Percentiles rank a stretch among this genome's conserved stretches.
These are phyloP conservation scores for Nephrotoma appendiculata DNA, from an alignment of 2,888 invertebrate genomes.

Conservation along the genomic window DNA sequence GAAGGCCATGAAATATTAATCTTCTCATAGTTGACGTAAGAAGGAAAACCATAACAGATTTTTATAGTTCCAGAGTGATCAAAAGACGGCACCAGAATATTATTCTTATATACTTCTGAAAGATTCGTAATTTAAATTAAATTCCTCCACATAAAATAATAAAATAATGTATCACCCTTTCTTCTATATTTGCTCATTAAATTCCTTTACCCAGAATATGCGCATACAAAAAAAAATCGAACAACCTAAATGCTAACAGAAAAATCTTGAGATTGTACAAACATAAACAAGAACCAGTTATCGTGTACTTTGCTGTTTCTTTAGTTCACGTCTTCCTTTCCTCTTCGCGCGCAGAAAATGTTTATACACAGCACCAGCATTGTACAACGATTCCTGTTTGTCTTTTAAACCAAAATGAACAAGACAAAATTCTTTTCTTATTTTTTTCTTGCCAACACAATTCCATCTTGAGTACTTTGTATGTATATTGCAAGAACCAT, in stretches of 20 bases:
- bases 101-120: too few species aligned
- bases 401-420: background rate
- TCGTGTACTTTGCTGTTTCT: background rate
- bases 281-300: background rate
- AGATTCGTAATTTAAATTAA: too few species aligned
- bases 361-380: background rate
- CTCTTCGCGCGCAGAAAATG: background rate
- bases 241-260: background rate
- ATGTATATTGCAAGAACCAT: background rate
- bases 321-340: background rate
- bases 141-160: too few species aligned
- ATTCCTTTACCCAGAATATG: background rate
- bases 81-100: too few species aligned
- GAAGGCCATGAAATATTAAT: too few species aligned
- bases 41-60: too few species aligned
- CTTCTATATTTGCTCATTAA: background rate
- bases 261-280: background rate
- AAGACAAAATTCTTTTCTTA: background rate
- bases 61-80: too few species aligned
- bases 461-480: background rate
- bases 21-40: too few species aligned
- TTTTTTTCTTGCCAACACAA: background rate
- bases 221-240: background rate
- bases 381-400: background rate
- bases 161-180: background rate